Evolutionary conservation across 2,113 vertebrate species (phyloP), one percentile per base, ranked within the genome.

Genomic region (Microtus ochrogaster): DNA sequence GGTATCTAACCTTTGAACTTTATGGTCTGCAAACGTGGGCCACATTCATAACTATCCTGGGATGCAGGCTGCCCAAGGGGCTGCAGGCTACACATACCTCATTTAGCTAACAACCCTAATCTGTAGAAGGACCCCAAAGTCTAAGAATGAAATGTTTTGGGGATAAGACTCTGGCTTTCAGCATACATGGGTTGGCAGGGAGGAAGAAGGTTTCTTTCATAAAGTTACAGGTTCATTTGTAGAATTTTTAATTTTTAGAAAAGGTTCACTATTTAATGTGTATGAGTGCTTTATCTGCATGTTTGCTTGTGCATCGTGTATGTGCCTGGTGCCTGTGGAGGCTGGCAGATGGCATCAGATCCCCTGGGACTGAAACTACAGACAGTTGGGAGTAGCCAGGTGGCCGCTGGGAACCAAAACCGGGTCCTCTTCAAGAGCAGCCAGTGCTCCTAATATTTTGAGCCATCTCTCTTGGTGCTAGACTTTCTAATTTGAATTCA

Each of bases 161-260:
- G 44, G 26, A 16, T 4, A 63, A 16, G 19, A 21, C 5, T 17
- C 16, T 44, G 33, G 21, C 19, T 72, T 52, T 55, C 2, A 28
- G 13, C 41, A 2, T n/a, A 52, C 0, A 0, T 30, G 1, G 22
- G 21, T 30, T 1, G 28, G 30, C 1, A 36, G 16, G 9, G 17
- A 19, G 49, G 44, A 86, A 73, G 61, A 24, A 19, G 6, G 1
- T 78, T 89, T 85, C 55, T 61, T 61, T 74, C 41, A 10, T 2
- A 44, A 74, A 83, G 11, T 41, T 11, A 68, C 12, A 65, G 28
- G 2, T 26, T 30, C 55, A 26, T 83, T 36, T 47, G 26, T 8
- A 30, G 47, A 94, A 44, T 44, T 94, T 92, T 70, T 49, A 24
- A 73, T 55, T 76, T 74, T 47, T 47, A 63, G 10, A 83, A 6